These are phyloP conservation scores for Mayetiola destructor DNA, from an alignment of 2,888 invertebrate species.

Conservation along the genomic window DNA sequence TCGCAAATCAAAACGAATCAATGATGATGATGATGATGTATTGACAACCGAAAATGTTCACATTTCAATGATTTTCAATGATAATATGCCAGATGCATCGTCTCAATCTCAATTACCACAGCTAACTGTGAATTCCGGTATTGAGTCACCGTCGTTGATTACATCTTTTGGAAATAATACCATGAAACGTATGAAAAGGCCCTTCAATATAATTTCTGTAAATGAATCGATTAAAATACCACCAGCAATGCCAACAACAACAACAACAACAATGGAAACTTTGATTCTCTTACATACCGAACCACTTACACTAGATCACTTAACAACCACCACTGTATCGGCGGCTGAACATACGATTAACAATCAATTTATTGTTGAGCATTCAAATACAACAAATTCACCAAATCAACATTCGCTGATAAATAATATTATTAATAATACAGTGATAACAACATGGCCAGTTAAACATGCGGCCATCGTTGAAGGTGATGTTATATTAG, in stretches of 20 bases:
- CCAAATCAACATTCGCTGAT: background rate
- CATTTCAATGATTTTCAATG: too few species aligned
- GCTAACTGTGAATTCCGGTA: too few species aligned
- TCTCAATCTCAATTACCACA: too few species aligned
- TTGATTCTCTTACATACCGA: background rate
- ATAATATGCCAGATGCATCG: too few species aligned
- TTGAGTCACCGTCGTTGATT: background rate
- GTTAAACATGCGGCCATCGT: conserved; percentile 74
- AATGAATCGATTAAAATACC: background rate
- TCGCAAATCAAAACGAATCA: too few species aligned
- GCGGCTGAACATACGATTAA: background rate
- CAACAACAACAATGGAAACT: background rate
- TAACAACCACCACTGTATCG: background rate
- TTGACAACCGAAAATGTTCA: too few species aligned
- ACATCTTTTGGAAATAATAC: background rate
- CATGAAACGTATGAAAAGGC: background rate
- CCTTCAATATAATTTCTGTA: background rate
- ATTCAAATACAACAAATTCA: background rate
- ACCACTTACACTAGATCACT: too few species aligned
- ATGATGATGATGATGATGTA: too few species aligned
- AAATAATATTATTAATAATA: background rate
- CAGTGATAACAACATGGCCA: conserved; percentile 47
- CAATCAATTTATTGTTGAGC: background rate
- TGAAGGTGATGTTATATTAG: conserved; percentile 75
- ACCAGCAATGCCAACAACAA: background rate